These are phyloP conservation scores for Drosophila imparisetae DNA, from an alignment of 2,888 invertebrate species.

Conservation along the genomic window DNA sequence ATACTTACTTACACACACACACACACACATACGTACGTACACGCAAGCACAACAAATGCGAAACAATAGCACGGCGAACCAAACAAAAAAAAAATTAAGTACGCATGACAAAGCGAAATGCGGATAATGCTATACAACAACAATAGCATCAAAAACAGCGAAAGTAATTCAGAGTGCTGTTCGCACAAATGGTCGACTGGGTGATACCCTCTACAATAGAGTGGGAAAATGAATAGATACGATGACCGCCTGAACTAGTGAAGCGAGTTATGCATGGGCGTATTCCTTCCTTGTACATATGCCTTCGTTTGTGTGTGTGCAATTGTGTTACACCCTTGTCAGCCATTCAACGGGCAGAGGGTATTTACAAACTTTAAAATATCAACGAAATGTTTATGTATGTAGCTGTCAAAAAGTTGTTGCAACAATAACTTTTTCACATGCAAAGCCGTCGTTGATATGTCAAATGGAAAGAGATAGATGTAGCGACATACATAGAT, in stretches of 20 bases:
- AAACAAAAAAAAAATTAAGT: conserved; percentile 32
- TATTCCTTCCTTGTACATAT: neutral
- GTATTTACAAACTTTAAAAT: conserved; percentile 31
- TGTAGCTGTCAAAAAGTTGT: conserved; percentile 63
- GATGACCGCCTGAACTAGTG: neutral
- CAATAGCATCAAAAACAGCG: conserved; percentile 13
- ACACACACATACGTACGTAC: conserved; percentile 9
- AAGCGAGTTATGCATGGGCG: no score
- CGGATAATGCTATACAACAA: conserved; percentile 59
- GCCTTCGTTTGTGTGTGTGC: neutral
- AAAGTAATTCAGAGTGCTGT: neutral
- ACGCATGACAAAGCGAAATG: conserved; percentile 62
- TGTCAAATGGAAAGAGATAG: conserved; percentile 29
- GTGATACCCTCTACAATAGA: neutral
- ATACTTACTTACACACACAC: neutral
- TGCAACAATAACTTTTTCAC: conserved; percentile 53
- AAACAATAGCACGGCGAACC: conserved; percentile 13
- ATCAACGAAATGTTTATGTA: conserved; percentile 31
- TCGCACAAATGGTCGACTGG: neutral
- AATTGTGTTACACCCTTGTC: neutral
- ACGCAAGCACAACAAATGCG: conserved; percentile 1
- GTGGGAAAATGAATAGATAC: no score
- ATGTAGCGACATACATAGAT: neutral
- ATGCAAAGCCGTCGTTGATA: conserved; percentile 43
- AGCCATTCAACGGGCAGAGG: neutral